A percentile compares a stretch with the other conserved stretches of the same genome.
Conservation (phyloP, 1,140 invertebrate species). For the Drosophila repleta region DNA sequence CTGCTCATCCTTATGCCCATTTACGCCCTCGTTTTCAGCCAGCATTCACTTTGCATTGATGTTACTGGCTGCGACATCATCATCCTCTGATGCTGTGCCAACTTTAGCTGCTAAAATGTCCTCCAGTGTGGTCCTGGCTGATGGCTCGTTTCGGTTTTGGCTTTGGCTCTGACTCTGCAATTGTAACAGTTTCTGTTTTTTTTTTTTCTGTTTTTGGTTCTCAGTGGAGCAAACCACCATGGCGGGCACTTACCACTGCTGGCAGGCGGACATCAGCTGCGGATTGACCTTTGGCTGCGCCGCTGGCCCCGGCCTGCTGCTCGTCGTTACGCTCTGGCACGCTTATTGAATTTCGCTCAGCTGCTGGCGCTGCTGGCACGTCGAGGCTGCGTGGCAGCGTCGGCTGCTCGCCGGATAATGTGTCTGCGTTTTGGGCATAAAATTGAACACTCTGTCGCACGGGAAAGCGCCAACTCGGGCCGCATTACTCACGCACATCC, state of each 20-base stretch:
- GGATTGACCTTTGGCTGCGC: slow-evolving; percentile 28
- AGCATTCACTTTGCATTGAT: slow-evolving; percentile 42
- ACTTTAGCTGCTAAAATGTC: slow-evolving; percentile 67
- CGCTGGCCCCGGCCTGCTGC: slow-evolving; percentile 10
- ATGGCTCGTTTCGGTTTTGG: slow-evolving; percentile 37
- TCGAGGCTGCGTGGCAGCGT: slow-evolving; percentile 62
- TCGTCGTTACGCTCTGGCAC: slow-evolving; percentile 60
- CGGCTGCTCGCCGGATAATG: slow-evolving; percentile 61
- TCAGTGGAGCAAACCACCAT: neutral
- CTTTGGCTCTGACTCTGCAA: slow-evolving; percentile 44
- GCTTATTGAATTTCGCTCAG: slow-evolving; percentile 71
- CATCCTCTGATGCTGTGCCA: slow-evolving; percentile 25
- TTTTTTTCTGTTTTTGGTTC: neutral
- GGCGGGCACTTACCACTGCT: slow-evolving; percentile 25
- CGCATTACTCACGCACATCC: slow-evolving; percentile 60
- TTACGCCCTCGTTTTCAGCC: slow-evolving; percentile 23
- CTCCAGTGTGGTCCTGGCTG: slow-evolving; percentile 54
- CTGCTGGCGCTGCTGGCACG: slow-evolving; percentile 39
- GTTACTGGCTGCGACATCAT: slow-evolving; percentile 30
- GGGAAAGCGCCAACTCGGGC: slow-evolving; percentile 5
- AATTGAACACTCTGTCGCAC: slow-evolving; percentile 37
- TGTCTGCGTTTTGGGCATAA: slow-evolving; percentile 67
- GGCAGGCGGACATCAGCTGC: slow-evolving; percentile 1
- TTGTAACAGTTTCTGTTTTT: slow-evolving; percentile 38
- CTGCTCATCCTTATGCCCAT: slow-evolving; percentile 9